These are phyloP conservation scores for Clarias magur DNA, from an alignment of 2,113 vertebrate species.

Conservation along the genomic window DNA sequence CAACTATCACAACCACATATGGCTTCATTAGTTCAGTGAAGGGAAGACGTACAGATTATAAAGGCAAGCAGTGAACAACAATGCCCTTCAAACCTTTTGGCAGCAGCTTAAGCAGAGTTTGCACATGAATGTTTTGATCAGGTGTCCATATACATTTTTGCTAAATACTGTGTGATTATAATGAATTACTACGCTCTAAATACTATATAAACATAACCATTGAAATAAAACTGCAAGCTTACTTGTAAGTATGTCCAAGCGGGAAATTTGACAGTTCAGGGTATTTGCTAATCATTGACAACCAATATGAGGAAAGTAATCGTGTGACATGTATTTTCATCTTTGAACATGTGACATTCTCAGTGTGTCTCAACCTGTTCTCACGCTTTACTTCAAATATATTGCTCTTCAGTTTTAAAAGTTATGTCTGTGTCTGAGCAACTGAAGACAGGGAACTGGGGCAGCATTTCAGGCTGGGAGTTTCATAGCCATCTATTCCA, in stretches of 20 bases:
- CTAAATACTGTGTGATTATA: background rate
- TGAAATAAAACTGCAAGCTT: background rate
- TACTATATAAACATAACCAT: background rate
- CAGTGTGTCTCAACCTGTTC: background rate
- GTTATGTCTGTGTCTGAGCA: background rate
- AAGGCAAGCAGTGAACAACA: background rate
- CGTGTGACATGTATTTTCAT: too few species aligned
- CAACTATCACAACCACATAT: background rate
- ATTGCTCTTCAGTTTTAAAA: background rate
- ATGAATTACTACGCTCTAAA: background rate
- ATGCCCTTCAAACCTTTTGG: background rate
- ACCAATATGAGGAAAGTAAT: too few species aligned
- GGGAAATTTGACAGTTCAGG: too few species aligned
- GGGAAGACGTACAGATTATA: background rate
- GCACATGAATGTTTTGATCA: background rate
- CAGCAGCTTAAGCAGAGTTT: background rate
- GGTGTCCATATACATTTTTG: background rate
- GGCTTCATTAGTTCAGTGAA: background rate
- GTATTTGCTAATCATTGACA: too few species aligned
- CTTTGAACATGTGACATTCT: background rate
- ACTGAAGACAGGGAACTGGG: background rate
- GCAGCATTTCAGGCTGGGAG: too few species aligned
- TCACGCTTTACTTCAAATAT: too few species aligned
- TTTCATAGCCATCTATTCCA: too few species aligned
- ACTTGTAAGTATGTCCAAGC: too few species aligned